A percentile compares a stretch with the other conserved stretches of the same genome.
Conservation (phyloP, 2,888 invertebrate species). For the Balanococcus diminutus region DNA sequence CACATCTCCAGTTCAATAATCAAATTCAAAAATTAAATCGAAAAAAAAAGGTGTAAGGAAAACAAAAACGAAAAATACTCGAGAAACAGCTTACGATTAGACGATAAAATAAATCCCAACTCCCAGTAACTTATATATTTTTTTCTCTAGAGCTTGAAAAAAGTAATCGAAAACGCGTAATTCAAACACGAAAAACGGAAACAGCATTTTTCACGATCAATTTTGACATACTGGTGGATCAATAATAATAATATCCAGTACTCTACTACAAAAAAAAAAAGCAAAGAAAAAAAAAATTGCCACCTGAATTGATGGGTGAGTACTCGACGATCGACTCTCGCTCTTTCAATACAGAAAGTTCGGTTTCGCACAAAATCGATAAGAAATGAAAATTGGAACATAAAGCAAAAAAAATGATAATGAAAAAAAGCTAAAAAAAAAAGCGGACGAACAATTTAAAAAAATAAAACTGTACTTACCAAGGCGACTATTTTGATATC, state of each 20-base stretch:
- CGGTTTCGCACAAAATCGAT: background rate
- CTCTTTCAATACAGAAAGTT: too few relatives aligned
- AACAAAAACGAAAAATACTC: background rate
- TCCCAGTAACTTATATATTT: background rate
- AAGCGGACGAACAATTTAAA: background rate
- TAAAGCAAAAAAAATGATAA: background rate
- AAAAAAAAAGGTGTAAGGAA: background rate
- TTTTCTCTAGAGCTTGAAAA: background rate
- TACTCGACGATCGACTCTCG: background rate
- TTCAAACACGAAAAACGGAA: background rate
- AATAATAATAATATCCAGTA: background rate
- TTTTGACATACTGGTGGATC: background rate
- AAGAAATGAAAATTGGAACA: background rate
- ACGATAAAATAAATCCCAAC: background rate
- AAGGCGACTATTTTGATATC: constrained; percentile 45
- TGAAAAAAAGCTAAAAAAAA: background rate
- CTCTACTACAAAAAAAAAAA: background rate
- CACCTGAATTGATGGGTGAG: too few relatives aligned
- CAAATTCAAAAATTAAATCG: background rate
- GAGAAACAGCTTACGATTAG: background rate
- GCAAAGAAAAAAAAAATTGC: background rate
- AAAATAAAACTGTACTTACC: constrained; percentile 40
- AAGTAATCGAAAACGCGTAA: background rate
- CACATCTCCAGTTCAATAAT: background rate
- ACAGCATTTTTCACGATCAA: background rate